Conservation (phyloP, 2,888 invertebrate genomes). For the Gibbula magus region DNA sequence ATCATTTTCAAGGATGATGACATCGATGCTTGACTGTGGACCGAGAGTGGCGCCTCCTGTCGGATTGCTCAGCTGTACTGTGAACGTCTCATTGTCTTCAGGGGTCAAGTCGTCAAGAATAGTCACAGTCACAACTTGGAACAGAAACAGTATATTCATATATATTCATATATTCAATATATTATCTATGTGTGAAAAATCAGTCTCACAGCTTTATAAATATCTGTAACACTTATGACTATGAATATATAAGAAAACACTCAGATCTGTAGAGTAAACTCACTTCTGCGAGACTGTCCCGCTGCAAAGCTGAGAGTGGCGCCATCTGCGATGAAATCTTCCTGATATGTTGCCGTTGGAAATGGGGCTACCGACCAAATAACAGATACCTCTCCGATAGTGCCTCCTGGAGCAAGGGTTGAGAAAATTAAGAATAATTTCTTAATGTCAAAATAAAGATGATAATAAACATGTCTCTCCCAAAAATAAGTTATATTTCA, state of each 20-base stretch:
- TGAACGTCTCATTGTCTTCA: conserved; percentile 66
- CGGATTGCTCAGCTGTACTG: conserved; percentile 61
- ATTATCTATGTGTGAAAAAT: too few relatives aligned
- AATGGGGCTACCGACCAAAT: conserved; percentile 64
- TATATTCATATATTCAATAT: too few relatives aligned
- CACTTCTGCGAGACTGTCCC: conserved; percentile 66
- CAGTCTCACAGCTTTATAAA: background rate
- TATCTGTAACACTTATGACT: background rate
- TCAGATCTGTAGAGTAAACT: conserved; percentile 4
- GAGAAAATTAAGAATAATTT: too few relatives aligned
- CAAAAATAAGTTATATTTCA: too few relatives aligned
- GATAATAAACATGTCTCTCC: too few relatives aligned
- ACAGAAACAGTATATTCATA: conserved; percentile 21
- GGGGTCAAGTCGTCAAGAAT: conserved; percentile 68
- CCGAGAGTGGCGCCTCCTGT: conserved; percentile 66
- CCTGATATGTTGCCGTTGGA: conserved; percentile 63
- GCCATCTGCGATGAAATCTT: conserved; percentile 72
- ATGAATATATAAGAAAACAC: background rate
- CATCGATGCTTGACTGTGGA: conserved; percentile 51
- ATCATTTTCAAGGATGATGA: conserved; percentile 72
- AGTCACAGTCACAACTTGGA: conserved; percentile 69
- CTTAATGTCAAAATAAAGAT: too few relatives aligned
- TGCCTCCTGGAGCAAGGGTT: conserved; percentile 62
- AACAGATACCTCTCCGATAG: conserved; percentile 68
- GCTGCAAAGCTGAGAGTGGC: conserved; percentile 68